Evolutionary conservation across 2,797 vertebrate genomes (phyloP).

Genomic region (Schizopygopsis malacanthus): DNA sequence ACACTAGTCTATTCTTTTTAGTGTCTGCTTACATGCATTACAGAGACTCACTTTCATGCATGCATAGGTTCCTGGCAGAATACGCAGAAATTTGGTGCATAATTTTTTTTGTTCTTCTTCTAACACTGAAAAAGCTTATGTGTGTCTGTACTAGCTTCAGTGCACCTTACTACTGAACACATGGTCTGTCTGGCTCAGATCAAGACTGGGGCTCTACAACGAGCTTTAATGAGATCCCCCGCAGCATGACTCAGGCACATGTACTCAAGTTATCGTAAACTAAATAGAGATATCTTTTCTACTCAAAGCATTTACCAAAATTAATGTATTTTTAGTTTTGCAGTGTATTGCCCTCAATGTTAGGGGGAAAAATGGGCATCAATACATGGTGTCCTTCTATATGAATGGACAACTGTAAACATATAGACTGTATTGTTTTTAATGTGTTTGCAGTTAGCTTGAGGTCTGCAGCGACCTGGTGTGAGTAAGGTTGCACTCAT

Average conservation of each 20-base stretch:
- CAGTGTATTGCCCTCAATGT: neutral
- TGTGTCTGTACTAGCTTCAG: constrained; percentile 27
- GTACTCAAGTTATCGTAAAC: constrained; percentile 18
- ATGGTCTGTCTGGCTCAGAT: constrained; percentile 18
- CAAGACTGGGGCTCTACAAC: neutral
- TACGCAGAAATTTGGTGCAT: constrained; percentile 21
- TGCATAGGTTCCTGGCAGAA: constrained; percentile 43
- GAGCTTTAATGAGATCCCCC: constrained; percentile 14
- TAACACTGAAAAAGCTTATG: constrained; percentile 27
- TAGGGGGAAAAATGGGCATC: neutral
- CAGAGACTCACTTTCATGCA: constrained; percentile 47
- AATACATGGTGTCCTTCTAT: neutral
- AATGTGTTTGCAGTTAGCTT: constrained; percentile 1
- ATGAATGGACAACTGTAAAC: neutral
- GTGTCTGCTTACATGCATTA: constrained; percentile 72
- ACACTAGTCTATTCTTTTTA: constrained; percentile 59
- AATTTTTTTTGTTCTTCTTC: constrained; percentile 19
- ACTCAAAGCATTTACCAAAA: neutral
- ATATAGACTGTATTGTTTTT: constrained; percentile 8
- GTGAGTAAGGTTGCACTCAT: constrained; percentile 37
- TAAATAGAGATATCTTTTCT: neutral
- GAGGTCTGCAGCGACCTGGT: constrained; percentile 24
- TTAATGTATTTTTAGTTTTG: neutral
- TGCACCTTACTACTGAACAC: constrained; percentile 5
- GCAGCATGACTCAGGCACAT: neutral